phyloP scores from a whole-genome alignment of 2,113 vertebrate species.

The Calypte anna region DNA sequence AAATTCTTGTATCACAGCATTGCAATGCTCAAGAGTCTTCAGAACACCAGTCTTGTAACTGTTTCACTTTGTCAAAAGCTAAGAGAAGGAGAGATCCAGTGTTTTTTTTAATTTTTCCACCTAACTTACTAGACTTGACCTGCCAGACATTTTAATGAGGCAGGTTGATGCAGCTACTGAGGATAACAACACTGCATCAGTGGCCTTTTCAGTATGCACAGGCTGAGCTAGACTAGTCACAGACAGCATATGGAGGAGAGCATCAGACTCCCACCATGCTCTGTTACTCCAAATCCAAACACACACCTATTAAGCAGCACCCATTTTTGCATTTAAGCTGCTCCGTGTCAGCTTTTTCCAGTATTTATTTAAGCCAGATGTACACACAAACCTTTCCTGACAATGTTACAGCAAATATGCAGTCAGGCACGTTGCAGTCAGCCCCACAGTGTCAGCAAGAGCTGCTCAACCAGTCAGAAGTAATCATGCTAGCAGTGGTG shows the following conservation, averaged over 20 bases:
- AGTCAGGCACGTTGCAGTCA: neutral
- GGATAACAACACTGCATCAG: neutral
- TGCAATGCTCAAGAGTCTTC: neutral
- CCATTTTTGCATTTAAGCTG: neutral
- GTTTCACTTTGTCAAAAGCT: neutral
- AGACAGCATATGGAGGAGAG: neutral
- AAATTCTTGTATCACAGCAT: neutral
- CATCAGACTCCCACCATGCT: neutral
- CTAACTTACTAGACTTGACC: neutral
- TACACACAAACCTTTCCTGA: neutral
- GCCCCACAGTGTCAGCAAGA: neutral
- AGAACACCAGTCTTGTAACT: neutral
- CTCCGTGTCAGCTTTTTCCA: neutral
- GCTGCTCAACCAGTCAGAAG: neutral
- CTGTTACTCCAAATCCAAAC: fast-evolving
- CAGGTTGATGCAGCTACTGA: neutral
- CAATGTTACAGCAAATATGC: neutral
- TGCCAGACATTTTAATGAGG: neutral
- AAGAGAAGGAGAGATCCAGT: neutral
- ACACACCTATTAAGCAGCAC: neutral
- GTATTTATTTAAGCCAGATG: neutral
- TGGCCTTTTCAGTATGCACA: neutral
- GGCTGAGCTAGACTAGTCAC: neutral
- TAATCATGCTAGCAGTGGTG: neutral
- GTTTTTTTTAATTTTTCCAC: neutral